Evolutionary conservation across 2,797 vertebrate genomes (phyloP), one percentile per base, ranked within the genome.

Genomic region (Uromys caudimaculatus): DNA sequence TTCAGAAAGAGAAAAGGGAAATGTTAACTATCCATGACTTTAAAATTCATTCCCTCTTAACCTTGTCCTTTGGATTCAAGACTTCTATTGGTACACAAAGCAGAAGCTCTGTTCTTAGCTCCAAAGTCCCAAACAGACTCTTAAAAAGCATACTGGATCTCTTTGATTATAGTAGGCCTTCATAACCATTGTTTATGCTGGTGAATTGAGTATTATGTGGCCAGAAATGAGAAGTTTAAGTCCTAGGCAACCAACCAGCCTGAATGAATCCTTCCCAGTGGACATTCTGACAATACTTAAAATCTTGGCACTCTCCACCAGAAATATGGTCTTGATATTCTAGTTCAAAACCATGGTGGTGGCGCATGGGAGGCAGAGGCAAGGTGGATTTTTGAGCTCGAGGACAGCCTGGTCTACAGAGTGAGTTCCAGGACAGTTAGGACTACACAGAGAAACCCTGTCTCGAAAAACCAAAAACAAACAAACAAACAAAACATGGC

Each of bases 191-290:
- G 62, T 95, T 89, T 93, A 41, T 47, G 24, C 47, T 89, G 90
- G 50, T 67, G 79, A 77, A 90, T 91, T 90, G 83, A 87, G 38
- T 44, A 44, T 90, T 47, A 64, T 13, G 69, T 90, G 16, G 73
- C 93, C 71, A 92, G 50, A 1, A 0, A 85, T 95, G 90, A 90
- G 67, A 96, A 95, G 77, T 88, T 97, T 93, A 93, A 54, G 50
- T 94, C 58, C 81, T 91, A 87, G 81, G 92, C 93, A 97, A 32
- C 41, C 44, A 96, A 32, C 47, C 50, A 58, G 86, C 87, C 88
- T 89, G 71, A 93, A 67, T 89, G 93, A 97, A 92, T 94, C 60
- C 50, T 93, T 97, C 77, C 77, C 92, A 96, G 52, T 94, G 67
- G 50, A 41, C 93, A 85, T 88, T 76, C 86, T 89, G 58, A 88